Conservation (phyloP, 2,113 vertebrate species). For the Osmerus eperlanus region DNA sequence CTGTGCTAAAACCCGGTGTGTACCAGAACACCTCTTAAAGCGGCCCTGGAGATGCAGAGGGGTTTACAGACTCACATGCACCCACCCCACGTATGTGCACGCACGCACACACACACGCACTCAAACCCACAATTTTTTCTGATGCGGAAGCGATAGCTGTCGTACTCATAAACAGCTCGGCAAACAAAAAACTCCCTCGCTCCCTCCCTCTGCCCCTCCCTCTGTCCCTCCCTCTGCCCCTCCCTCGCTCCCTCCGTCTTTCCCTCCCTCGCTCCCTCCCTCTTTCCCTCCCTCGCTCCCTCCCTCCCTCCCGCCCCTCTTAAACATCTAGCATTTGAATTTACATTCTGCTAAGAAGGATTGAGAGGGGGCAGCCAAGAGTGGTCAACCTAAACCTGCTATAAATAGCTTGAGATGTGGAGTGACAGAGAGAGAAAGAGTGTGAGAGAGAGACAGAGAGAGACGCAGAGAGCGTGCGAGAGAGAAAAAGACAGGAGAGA, state of each 20-base stretch:
- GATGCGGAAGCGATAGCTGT: too few species aligned
- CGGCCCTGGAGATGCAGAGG: background rate
- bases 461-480: slow-evolving; percentile 8
- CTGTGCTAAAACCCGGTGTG: background rate
- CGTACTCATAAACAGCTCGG: background rate
- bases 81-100: background rate
- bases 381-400: slow-evolving; percentile 49
- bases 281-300: too few species aligned
- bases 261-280: too few species aligned
- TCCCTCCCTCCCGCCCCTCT: slow-evolving; percentile 15
- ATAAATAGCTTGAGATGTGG: slow-evolving; percentile 50
- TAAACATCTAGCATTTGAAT: slow-evolving; percentile 41
- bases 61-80: background rate
- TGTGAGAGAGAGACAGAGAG: background rate
- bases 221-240: too few species aligned
- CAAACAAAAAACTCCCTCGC: background rate
- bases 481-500: slow-evolving; percentile 12
- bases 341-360: slow-evolving; percentile 30
- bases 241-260: background rate
- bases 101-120: background rate
- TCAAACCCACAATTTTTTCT: slow-evolving; percentile 10
- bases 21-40: background rate
- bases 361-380: slow-evolving; percentile 34
- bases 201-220: slow-evolving; percentile 8
- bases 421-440: background rate